A percentile compares a stretch with the other conserved stretches of the same genome.
These are phyloP conservation scores for Choristoneura fumiferana DNA, from an alignment of 1,140 invertebrate species.

Conservation along the genomic window DNA sequence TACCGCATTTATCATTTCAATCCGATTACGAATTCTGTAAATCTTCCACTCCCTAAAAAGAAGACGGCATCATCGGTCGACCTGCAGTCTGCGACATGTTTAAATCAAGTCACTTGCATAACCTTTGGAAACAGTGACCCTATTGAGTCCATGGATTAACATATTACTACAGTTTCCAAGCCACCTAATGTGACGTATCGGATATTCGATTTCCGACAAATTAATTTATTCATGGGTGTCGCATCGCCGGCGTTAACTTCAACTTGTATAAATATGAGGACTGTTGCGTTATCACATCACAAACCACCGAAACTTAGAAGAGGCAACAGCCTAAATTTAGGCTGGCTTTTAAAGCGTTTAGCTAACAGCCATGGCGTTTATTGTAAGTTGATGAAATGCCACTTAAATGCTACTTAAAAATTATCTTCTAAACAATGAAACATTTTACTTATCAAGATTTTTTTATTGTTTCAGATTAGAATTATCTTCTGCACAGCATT, in stretches of 20 bases:
- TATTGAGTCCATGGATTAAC: slow-evolving; percentile 28
- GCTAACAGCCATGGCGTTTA: slow-evolving; percentile 75
- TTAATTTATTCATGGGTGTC: slow-evolving; percentile 65
- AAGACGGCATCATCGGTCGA: slow-evolving; percentile 6
- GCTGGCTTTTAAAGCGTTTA: slow-evolving; percentile 69
- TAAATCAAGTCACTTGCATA: slow-evolving; percentile 34
- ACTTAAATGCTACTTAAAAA: slow-evolving; percentile 8
- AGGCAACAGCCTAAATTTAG: slow-evolving; percentile 54
- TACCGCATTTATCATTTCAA: neutral
- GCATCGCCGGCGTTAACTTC: slow-evolving; percentile 43
- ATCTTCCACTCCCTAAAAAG: slow-evolving; percentile 1
- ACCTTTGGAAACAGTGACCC: slow-evolving; percentile 30
- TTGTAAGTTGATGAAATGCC: slow-evolving; percentile 57
- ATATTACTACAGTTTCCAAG: slow-evolving; percentile 27
- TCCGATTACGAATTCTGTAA: neutral
- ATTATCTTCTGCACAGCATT: slow-evolving; percentile 50
- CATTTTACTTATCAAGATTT: neutral
- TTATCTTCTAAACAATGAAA: neutral
- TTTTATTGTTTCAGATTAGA: slow-evolving; percentile 58
- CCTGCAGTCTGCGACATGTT: slow-evolving; percentile 11
- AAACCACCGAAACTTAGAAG: slow-evolving; percentile 59
- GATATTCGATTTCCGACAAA: slow-evolving; percentile 28
- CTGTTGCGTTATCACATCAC: slow-evolving; percentile 54
- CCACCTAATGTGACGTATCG: slow-evolving; percentile 29
- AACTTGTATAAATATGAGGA: slow-evolving; percentile 66